These are phyloP conservation scores for Arrhopalites spinosus DNA, from an alignment of 2,888 invertebrate species.

Conservation along the genomic window DNA sequence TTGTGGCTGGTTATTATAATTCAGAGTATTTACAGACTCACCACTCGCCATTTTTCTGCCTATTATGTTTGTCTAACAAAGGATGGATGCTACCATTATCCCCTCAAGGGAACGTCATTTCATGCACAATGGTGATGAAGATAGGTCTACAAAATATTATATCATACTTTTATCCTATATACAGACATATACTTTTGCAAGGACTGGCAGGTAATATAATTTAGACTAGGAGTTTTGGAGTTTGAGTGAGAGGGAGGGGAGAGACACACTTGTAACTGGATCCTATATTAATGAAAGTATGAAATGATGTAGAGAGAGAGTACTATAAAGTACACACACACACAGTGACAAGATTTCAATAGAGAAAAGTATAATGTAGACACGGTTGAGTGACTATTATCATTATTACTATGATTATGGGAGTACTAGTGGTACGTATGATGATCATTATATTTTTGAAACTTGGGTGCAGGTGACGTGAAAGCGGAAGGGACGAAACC, in stretches of 20 bases:
- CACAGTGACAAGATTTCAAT: constrained; percentile 26
- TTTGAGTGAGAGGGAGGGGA: constrained; percentile 29
- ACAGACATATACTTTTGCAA: constrained; percentile 14
- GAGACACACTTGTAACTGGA: constrained; percentile 49
- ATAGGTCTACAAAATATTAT: not conserved
- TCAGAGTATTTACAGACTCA: constrained; percentile 17
- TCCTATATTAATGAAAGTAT: constrained; percentile 52
- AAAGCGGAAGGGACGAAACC: constrained; percentile 50
- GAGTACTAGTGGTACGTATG: not conserved
- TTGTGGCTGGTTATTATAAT: constrained; percentile 17
- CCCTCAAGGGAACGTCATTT: constrained; percentile 17
- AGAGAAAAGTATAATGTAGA: constrained; percentile 16
- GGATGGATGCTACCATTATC: constrained; percentile 18
- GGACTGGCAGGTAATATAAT: constrained; percentile 38
- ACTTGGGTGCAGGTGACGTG: constrained; percentile 49
- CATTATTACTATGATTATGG: constrained; percentile 24
- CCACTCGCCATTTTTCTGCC: constrained; percentile 40
- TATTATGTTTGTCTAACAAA: constrained; percentile 35
- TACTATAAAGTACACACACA: not conserved
- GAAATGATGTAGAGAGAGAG: not conserved
- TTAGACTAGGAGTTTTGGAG: constrained; percentile 15
- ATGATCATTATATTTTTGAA: constrained; percentile 27
- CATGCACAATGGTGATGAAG: not conserved
- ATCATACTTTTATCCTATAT: too few relatives aligned
- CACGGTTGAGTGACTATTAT: constrained; percentile 27